phyloP scores from a whole-genome alignment of 2,888 invertebrate genomes.

The Lasioglossum lativentre region DNA sequence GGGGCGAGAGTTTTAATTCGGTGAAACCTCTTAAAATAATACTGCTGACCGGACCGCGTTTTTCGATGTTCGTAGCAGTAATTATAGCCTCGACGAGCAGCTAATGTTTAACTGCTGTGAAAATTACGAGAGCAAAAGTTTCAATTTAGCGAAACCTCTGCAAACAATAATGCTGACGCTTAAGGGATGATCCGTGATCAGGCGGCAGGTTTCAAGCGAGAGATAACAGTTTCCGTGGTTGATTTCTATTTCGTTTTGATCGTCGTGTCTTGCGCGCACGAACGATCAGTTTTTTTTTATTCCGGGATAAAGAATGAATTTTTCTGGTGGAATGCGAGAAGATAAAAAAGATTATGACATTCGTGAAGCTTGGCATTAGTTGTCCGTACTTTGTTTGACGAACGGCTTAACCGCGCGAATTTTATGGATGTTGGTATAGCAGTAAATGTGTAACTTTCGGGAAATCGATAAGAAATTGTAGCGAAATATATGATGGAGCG shows the following conservation, averaged over 20 bases:
- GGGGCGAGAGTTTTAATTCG: neutral
- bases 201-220: neutral
- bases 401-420: neutral
- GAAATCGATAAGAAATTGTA: neutral
- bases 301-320: neutral
- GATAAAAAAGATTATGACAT: neutral
- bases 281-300: neutral
- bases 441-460: neutral
- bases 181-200: neutral
- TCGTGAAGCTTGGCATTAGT: neutral
- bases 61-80: neutral
- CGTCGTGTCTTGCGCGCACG: neutral
- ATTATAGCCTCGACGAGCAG: neutral
- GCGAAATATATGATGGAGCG: neutral
- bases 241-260: neutral
- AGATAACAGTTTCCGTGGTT: neutral
- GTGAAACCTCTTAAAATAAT: neutral
- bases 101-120: neutral
- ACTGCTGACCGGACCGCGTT: neutral
- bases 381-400: neutral
- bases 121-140: neutral
- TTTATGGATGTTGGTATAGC: neutral
- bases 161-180: neutral
- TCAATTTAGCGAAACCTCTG: neutral
- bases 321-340: neutral